These are phyloP conservation scores for Eulemur macaco DNA, from an alignment of 2,113 vertebrate genomes.

Conservation along the genomic window DNA sequence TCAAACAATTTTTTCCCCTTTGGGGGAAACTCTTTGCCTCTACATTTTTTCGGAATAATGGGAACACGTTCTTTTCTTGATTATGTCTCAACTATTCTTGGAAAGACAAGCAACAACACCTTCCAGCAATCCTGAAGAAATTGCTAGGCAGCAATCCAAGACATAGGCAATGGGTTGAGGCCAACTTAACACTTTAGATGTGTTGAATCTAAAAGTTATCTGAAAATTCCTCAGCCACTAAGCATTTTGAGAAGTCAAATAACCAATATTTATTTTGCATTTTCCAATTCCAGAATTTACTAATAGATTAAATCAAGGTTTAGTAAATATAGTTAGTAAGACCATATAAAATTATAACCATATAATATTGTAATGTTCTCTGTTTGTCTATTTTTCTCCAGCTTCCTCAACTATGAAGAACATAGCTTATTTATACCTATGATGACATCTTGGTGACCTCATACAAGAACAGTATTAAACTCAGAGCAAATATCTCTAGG, in stretches of 20 bases:
- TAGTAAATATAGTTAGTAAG: neutral
- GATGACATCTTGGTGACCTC: neutral
- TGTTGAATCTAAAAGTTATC: neutral
- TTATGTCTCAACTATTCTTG: conserved; percentile 50
- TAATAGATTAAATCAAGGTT: neutral
- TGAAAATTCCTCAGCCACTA: neutral
- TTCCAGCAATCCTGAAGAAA: conserved; percentile 55
- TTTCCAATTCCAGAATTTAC: neutral
- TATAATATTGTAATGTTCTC: neutral
- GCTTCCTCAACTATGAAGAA: neutral
- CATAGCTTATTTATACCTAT: neutral
- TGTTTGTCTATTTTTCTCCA: neutral
- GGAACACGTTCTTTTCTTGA: conserved; percentile 12
- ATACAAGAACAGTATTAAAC: neutral
- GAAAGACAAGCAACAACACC: conserved; percentile 41
- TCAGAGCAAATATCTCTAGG: neutral
- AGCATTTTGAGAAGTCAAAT: neutral
- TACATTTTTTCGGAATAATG: conserved; percentile 18
- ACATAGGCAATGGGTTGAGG: neutral
- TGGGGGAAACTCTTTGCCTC: neutral
- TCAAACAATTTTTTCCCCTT: conserved; percentile 27
- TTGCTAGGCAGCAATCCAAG: neutral
- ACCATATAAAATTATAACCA: neutral
- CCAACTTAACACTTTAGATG: neutral
- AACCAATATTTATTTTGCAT: neutral